Percentiles rank a stretch among this genome's conserved stretches.
phyloP scores from a whole-genome alignment of 1,140 invertebrate species.

The Drosophila melanogaster region DNA sequence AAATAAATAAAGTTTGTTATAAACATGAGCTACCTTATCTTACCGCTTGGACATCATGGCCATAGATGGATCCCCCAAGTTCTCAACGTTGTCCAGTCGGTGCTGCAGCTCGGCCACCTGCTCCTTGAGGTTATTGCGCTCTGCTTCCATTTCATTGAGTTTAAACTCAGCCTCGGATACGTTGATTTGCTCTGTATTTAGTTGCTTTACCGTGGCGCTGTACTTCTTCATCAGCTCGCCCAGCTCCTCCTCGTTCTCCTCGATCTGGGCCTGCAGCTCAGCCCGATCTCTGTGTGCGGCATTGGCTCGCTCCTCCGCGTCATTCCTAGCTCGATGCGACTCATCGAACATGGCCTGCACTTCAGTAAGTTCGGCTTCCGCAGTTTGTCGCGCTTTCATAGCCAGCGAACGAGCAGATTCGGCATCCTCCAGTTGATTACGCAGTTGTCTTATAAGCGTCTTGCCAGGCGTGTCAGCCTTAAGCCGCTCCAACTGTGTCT shows the following conservation, averaged over 20 bases:
- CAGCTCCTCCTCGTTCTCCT: conserved; percentile 96
- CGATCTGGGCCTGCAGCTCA: conserved; percentile 92
- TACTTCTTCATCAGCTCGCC: conserved; percentile 96
- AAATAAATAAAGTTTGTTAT: not conserved
- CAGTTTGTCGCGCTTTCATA: conserved; percentile 92
- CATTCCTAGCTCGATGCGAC: conserved; percentile 88
- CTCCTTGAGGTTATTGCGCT: conserved; percentile 90
- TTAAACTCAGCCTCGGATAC: conserved; percentile 92
- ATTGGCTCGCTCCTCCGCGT: conserved; percentile 92
- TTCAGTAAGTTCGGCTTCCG: conserved; percentile 92
- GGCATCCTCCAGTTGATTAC: conserved; percentile 96
- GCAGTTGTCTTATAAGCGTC: conserved; percentile 92
- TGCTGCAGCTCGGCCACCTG: conserved; percentile 91
- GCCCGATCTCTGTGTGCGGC: conserved; percentile 90
- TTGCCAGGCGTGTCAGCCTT: conserved; percentile 93
- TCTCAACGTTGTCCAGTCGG: conserved; percentile 91
- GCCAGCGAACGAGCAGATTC: conserved; percentile 93
- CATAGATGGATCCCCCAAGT: conserved; percentile 90
- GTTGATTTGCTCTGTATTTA: conserved; percentile 92
- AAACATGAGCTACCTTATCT: not conserved
- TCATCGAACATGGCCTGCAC: conserved; percentile 92
- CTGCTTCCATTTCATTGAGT: conserved; percentile 91
- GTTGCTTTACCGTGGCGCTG: conserved; percentile 93
- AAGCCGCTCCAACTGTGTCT: conserved; percentile 91
- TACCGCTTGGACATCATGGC: conserved; percentile 89